These are phyloP conservation scores for Pituophis catenifer DNA, from an alignment of 2,113 vertebrate species.

Conservation along the genomic window DNA sequence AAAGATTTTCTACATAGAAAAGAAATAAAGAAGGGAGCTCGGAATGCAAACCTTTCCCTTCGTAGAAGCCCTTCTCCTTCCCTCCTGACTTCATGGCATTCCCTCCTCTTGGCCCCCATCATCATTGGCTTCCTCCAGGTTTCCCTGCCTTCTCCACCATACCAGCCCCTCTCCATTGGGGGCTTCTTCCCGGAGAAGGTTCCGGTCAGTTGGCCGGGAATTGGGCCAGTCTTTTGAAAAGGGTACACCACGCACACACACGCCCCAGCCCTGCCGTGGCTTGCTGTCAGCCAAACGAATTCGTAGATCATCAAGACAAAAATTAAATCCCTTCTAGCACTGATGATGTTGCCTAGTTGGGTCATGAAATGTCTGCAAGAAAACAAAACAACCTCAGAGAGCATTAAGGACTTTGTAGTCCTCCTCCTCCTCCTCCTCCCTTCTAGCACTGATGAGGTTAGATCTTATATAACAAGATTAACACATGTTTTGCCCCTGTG, in stretches of 20 bases:
- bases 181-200: not conserved
- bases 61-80: not conserved
- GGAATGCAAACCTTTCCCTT: not conserved
- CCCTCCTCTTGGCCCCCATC: not conserved
- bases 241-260: not conserved
- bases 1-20: conserved; percentile 9
- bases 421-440: too few relatives aligned
- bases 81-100: not conserved
- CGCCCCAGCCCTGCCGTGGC: not conserved
- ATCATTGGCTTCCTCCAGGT: not conserved
- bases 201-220: not conserved
- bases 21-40: conserved; percentile 6
- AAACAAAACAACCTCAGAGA: not conserved
- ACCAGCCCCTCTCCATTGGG: not conserved
- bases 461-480: too few relatives aligned
- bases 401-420: too few relatives aligned
- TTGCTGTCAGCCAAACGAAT: not conserved
- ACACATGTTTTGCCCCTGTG: too few relatives aligned
- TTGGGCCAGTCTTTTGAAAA: not conserved
- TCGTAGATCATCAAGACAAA: too few relatives aligned
- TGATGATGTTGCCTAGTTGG: too few relatives aligned
- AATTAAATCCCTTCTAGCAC: too few relatives aligned
- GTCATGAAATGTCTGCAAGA: not conserved
- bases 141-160: not conserved
- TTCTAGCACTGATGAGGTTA: too few relatives aligned